These are phyloP conservation scores for Leucophenga maculata DNA, from an alignment of 2,888 invertebrate species.

Conservation along the genomic window DNA sequence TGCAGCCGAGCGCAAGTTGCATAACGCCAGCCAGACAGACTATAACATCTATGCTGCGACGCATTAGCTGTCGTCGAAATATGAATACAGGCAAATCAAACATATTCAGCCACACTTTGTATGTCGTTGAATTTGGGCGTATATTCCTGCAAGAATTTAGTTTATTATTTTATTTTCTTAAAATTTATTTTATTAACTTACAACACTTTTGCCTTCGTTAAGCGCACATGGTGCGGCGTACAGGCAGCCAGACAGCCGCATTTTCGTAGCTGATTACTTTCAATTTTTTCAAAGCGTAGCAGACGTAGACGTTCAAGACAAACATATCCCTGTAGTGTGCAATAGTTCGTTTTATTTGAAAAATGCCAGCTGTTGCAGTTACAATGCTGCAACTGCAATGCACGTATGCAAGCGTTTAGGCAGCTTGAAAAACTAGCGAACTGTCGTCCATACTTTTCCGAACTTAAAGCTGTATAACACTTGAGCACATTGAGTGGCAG, in stretches of 20 bases:
- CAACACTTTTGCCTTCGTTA: neutral
- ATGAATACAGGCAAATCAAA: neutral
- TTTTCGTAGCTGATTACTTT: neutral
- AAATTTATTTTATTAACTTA: neutral
- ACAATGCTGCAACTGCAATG: neutral
- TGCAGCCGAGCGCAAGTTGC: neutral
- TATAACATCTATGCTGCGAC: neutral
- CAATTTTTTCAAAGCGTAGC: neutral
- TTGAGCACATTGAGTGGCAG: neutral
- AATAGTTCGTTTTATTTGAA: neutral
- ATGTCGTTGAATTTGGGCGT: neutral
- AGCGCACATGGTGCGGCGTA: neutral
- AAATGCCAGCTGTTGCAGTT: slow-evolving; percentile 15
- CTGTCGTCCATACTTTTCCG: neutral
- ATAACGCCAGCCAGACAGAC: slow-evolving; percentile 15
- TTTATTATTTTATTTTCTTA: too few relatives aligned
- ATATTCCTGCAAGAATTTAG: too few relatives aligned
- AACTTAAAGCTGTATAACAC: neutral
- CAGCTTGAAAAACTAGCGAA: neutral
- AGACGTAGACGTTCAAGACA: slow-evolving; percentile 6
- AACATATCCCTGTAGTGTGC: slow-evolving; percentile 8
- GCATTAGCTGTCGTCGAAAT: slow-evolving; percentile 1
- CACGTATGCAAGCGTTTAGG: neutral
- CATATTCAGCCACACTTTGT: too few relatives aligned
- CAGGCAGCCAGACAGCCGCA: slow-evolving; percentile 15